phyloP scores from a whole-genome alignment of 1,140 invertebrate genomes.

The Pseudachorutes palmiensis region DNA sequence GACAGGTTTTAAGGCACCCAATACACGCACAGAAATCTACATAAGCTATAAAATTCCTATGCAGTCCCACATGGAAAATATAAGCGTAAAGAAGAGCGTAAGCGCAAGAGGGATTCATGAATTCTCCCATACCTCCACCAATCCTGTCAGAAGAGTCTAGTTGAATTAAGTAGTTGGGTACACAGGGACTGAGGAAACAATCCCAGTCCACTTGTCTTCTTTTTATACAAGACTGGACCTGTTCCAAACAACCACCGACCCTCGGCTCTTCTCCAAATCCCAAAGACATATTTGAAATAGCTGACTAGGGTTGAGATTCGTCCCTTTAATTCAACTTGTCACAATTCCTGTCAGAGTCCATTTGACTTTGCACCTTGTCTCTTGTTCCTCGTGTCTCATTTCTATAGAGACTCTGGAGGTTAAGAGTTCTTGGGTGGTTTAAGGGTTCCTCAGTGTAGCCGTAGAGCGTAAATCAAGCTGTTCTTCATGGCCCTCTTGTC shows the following conservation, averaged over 20 bases:
- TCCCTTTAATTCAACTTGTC: too few relatives aligned
- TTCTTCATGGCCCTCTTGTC: not conserved
- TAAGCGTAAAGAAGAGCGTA: too few relatives aligned
- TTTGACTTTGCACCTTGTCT: not conserved
- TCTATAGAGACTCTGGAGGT: not conserved
- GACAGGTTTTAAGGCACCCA: not conserved
- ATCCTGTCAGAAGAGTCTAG: not conserved
- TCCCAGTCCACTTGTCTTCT: too few relatives aligned
- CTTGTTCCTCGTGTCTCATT: not conserved
- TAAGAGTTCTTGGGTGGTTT: not conserved
- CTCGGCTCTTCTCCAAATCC: too few relatives aligned
- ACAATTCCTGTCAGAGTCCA: not conserved
- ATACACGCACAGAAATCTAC: not conserved
- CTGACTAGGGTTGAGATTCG: too few relatives aligned
- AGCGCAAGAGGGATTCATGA: not conserved
- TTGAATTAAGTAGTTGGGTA: not conserved
- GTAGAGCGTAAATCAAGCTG: not conserved
- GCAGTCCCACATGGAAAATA: too few relatives aligned
- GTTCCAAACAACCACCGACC: too few relatives aligned
- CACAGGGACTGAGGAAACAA: not conserved
- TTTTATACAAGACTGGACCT: too few relatives aligned
- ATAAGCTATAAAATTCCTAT: too few relatives aligned
- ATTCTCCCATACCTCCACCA: too few relatives aligned
- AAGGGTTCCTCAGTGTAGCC: not conserved
- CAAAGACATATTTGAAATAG: too few relatives aligned